Percentiles rank a stretch among this genome's conserved stretches.
These are phyloP conservation scores for Nesoenas mayeri DNA, from an alignment of 2,113 vertebrate genomes.

Conservation along the genomic window DNA sequence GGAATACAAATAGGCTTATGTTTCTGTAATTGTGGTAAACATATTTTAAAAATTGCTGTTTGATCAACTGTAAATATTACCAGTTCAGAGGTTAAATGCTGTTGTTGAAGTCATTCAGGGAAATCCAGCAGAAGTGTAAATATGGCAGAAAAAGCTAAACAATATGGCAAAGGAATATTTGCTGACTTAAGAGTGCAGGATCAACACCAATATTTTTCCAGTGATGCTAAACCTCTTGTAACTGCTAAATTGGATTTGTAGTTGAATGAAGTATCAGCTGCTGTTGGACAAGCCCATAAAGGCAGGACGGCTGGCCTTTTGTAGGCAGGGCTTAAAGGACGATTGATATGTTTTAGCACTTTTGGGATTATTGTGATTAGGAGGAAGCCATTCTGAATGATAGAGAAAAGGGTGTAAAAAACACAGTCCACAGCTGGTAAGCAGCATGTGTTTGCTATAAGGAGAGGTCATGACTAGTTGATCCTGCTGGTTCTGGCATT, in stretches of 20 bases:
- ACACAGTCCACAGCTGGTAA: slow-evolving; percentile 82
- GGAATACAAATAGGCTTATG: slow-evolving; percentile 24
- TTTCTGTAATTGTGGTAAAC: slow-evolving; percentile 35
- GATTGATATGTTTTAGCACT: slow-evolving; percentile 89
- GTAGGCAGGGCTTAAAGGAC: slow-evolving; percentile 84
- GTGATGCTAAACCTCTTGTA: slow-evolving; percentile 83
- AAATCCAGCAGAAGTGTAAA: slow-evolving; percentile 65
- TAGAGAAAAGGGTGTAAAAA: slow-evolving; percentile 78
- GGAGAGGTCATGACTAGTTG: slow-evolving; percentile 81
- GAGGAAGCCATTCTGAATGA: slow-evolving; percentile 82
- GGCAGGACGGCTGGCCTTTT: slow-evolving; percentile 82
- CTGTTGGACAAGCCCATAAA: slow-evolving; percentile 84
- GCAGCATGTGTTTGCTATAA: slow-evolving; percentile 81
- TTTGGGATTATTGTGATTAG: slow-evolving; percentile 90
- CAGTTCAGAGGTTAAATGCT: slow-evolving; percentile 60
- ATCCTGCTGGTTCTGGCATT: slow-evolving; percentile 80
- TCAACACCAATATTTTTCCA: slow-evolving; percentile 82
- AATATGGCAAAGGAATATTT: slow-evolving; percentile 71
- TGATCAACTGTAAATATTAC: slow-evolving; percentile 52
- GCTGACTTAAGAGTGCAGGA: slow-evolving; percentile 74
- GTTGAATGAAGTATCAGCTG: slow-evolving; percentile 89
- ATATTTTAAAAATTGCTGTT: slow-evolving; percentile 39
- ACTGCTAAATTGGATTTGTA: slow-evolving; percentile 91
- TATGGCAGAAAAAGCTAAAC: slow-evolving; percentile 66
- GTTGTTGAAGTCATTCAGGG: slow-evolving; percentile 23